A percentile compares a stretch with the other conserved stretches of the same genome.
phyloP scores from a whole-genome alignment of 2,797 vertebrate species.

The Mormyrops attenuatus region DNA sequence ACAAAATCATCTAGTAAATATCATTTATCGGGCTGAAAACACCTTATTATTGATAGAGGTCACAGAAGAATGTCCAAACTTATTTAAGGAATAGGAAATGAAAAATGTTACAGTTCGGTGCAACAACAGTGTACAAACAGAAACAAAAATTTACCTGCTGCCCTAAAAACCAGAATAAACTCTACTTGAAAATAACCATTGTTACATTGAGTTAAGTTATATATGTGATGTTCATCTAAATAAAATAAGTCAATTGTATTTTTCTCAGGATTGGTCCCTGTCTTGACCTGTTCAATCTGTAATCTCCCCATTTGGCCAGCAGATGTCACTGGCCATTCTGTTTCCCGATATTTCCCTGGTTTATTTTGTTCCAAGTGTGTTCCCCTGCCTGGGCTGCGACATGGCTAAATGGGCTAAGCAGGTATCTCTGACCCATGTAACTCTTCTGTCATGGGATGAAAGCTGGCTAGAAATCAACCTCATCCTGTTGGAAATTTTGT shows the following conservation, averaged over 20 bases:
- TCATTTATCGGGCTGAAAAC: not conserved
- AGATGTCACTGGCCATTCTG: not conserved
- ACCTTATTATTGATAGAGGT: not conserved
- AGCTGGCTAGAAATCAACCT: not conserved
- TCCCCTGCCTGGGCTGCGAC: not conserved
- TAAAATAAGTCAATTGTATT: not conserved
- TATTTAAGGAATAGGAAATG: not conserved
- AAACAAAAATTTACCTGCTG: not conserved
- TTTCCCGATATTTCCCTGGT: not conserved
- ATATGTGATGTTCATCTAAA: not conserved
- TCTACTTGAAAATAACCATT: not conserved
- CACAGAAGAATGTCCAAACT: not conserved
- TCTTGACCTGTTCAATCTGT: not conserved
- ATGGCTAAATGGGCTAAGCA: not conserved
- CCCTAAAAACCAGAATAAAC: not conserved
- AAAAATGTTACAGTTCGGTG: not conserved
- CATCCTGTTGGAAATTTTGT: not conserved
- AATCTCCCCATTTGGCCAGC: not conserved
- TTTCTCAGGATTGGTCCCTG: not conserved
- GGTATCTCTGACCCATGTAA: not conserved
- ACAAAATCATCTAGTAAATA: not conserved
- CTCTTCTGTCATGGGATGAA: not conserved
- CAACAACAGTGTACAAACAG: not conserved
- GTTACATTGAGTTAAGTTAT: not conserved
- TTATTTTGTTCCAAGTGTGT: not conserved